A percentile compares a stretch with the other conserved stretches of the same genome.
Evolutionary conservation across 1,140 invertebrate species (phyloP).

Genomic region (Oryctes rhinoceros): DNA sequence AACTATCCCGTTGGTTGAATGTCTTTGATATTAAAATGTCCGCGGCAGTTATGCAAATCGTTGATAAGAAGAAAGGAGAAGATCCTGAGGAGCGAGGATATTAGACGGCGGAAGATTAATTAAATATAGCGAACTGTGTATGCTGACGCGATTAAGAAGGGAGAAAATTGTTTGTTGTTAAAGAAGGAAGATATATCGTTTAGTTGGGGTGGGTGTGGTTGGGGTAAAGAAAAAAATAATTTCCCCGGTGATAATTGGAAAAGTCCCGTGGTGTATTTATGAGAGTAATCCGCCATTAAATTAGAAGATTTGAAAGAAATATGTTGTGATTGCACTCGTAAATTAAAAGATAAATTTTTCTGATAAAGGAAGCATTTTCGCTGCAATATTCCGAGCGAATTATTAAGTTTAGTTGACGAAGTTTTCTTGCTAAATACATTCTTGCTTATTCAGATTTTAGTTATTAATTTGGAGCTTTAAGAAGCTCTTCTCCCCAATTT

Average conservation of each 20-base stretch:
- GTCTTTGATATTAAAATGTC: conserved; percentile 36
- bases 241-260: conserved; percentile 7
- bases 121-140: conserved; percentile 18
- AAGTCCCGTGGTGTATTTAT: neutral
- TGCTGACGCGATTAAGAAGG: neutral
- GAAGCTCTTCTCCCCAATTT: too few relatives aligned
- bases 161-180: conserved; percentile 31
- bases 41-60: conserved; percentile 16
- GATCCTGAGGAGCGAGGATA: neutral
- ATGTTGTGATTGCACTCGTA: neutral
- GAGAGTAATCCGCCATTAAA: neutral
- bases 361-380: too few relatives aligned
- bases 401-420: too few relatives aligned
- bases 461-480: too few relatives aligned
- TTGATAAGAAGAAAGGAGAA: neutral
- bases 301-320: conserved; percentile 19
- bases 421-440: too few relatives aligned
- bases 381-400: too few relatives aligned
- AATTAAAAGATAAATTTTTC: too few relatives aligned
- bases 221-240: neutral
- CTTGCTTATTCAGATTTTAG: too few relatives aligned
- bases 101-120: conserved; percentile 4
- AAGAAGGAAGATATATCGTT: neutral
- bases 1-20: neutral
- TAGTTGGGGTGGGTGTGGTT: neutral